Conservation (phyloP, 1,140 invertebrate genomes). For the Papilio dardanus region DNA sequence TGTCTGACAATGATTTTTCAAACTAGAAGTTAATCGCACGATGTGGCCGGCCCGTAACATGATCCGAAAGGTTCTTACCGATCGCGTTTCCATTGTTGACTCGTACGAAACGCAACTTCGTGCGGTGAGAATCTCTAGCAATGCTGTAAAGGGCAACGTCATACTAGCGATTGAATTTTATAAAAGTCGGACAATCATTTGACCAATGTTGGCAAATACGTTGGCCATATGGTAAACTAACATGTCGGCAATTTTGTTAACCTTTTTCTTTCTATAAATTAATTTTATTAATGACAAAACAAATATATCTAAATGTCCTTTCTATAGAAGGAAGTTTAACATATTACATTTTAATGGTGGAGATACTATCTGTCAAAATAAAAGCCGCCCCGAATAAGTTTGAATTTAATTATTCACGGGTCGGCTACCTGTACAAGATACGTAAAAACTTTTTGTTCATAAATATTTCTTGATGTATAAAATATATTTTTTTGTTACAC, state of each 20-base stretch:
- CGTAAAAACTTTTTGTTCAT: slow-evolving; percentile 13
- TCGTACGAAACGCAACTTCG: slow-evolving; percentile 35
- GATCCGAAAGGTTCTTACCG: slow-evolving; percentile 27
- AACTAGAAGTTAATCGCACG: slow-evolving; percentile 10
- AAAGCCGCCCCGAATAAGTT: slow-evolving; percentile 21
- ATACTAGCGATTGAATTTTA: not conserved
- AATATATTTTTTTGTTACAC: not conserved
- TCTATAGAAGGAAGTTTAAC: not conserved
- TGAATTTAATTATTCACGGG: slow-evolving; percentile 25
- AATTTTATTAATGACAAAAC: not conserved
- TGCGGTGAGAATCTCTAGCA: slow-evolving; percentile 37
- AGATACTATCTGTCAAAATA: slow-evolving; percentile 25
- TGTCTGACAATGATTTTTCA: not conserved
- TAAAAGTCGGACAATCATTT: not conserved
- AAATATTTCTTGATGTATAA: slow-evolving; percentile 4
- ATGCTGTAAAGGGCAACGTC: slow-evolving; percentile 12
- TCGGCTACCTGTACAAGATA: slow-evolving; percentile 15
- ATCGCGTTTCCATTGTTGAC: slow-evolving; percentile 46
- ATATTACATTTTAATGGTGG: slow-evolving; percentile 17
- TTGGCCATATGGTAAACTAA: not conserved
- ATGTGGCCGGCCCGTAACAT: slow-evolving; percentile 15
- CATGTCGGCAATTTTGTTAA: not conserved
- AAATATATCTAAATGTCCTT: not conserved
- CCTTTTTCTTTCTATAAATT: not conserved
- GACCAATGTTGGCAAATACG: not conserved